Conservation (phyloP, 2,797 vertebrate genomes). For the Cryptoblepharus egeriae region DNA sequence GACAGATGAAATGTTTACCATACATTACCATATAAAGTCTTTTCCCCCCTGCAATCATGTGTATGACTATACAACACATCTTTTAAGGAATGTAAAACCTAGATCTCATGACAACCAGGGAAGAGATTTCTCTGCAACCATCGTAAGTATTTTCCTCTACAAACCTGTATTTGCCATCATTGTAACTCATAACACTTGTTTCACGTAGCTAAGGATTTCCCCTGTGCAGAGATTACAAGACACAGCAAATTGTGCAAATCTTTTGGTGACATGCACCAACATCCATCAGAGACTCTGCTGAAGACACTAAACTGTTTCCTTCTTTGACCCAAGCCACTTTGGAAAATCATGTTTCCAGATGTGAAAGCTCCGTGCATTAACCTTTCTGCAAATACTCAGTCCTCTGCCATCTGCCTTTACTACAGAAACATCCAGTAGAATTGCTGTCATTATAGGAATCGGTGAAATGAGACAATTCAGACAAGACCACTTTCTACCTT, state of each 20-base stretch:
- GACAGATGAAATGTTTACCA: not conserved
- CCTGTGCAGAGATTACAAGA: not conserved
- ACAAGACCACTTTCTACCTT: not conserved
- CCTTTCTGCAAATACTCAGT: slow-evolving; percentile 18
- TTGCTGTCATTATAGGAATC: not conserved
- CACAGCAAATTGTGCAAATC: not conserved
- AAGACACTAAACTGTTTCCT: slow-evolving; percentile 29
- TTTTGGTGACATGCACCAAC: slow-evolving; percentile 8
- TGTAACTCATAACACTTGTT: not conserved
- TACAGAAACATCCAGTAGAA: slow-evolving; percentile 8
- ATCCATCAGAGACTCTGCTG: not conserved
- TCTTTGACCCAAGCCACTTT: slow-evolving; percentile 21
- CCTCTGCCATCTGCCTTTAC: slow-evolving; percentile 33
- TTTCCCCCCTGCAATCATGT: not conserved
- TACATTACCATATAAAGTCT: not conserved
- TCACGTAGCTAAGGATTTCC: not conserved
- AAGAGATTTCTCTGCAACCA: not conserved
- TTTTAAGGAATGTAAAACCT: not conserved
- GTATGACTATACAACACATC: not conserved
- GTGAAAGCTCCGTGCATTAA: slow-evolving; percentile 43
- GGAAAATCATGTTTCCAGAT: slow-evolving; percentile 45
- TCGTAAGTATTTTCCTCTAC: not conserved
- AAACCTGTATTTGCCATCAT: not conserved
- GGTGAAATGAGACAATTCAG: slow-evolving; percentile 28
- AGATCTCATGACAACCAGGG: not conserved